Evolutionary conservation across 2,888 invertebrate species (phyloP), one percentile per base, ranked within the genome.

Genomic region (Prosapia bicincta): DNA sequence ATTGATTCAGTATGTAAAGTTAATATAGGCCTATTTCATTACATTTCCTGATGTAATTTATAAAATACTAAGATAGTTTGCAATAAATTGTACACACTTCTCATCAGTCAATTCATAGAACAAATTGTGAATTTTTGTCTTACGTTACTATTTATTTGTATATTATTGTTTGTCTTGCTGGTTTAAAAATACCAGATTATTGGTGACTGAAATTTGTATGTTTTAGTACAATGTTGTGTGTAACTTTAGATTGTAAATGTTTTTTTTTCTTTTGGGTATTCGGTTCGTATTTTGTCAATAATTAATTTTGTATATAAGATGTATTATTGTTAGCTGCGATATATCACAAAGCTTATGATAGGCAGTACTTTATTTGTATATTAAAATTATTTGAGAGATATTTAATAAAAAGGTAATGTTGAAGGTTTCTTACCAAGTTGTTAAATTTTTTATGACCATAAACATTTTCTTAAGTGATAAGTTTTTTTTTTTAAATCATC

Each of bases 171-270:
- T 30, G 30, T 30, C 5, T 38, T 38, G 13, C 38, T 38, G 38
- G 54, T n/a, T 54, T 54, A 20, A 54, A 54, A 54, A 54, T 54
- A 54, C 54, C 54, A 20, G 54, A 20, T n/a, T 20, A 54, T 13
- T 54, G 54, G 54, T 54, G 54, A 54, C 54, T 54, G 54, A 54
- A 54, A 54, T 54, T 54, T 54, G 54, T 54, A 54, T 54, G 54
- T 54, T 54, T 54, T 54, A 54, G 54, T 54, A 54, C 54, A 54
- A 54, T 54, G 54, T 13, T 20, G 54, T 54, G n/a, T 20, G 20
- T 54, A 6, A 28, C 28, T 38, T 20, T 54, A 54, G n/a, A 54
- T 54, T 54, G 20, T 54, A 20, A 54, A 20, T 54, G 54, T 10
- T 54, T 54, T 54, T 30, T 30, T 30, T 30, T 30, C 9, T n/a